Evolutionary conservation across 2,888 invertebrate genomes (phyloP), one percentile per base, ranked within the genome.

Genomic region (Emesis furor): DNA sequence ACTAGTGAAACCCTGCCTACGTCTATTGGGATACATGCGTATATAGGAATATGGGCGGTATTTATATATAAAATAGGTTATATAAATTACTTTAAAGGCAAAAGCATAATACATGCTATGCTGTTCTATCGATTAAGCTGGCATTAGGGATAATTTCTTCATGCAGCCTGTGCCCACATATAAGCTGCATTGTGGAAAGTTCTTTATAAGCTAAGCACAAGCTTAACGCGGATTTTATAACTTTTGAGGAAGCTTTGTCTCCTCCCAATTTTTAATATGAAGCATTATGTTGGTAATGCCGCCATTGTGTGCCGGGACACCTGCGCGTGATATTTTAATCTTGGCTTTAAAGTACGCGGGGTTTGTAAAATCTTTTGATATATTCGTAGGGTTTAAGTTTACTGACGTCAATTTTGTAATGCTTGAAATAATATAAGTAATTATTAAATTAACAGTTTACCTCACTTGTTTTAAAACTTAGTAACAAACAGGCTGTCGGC

Each of bases 201-300:
- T 68, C 73, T 72, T 79, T 74, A 78, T 76, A 68, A 76, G 42
- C 73, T 74, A 17, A 69, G 65, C 46, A 59, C 71, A 73, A 46
- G 81, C 86, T 81, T 90, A 88, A 87, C 62, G 73, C 32, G 46
- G 62, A 87, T 89, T 87, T 91, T 86, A 89, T 87, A 86, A 83
- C 82, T 79, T 65, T 76, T 79, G 75, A 51, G 85, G 59, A 59
- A 59, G 87, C 85, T 86, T 90, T 89, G 90, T 90, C 89, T 85
- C 39, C 79, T 12, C 74, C 78, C 78, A 86, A 86, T 91, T 91
- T 92, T 92, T 91, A 91, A 92, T 92, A 91, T 89, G 78, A 79
- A 24, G 83, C 86, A 80, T 88, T 73, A 89, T 84, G 87, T 82
- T 69, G 71, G 24, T 85, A 85, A 88, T 74, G 79, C 79, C 51